Evolutionary conservation across 1,140 invertebrate genomes (phyloP), one percentile per base, ranked within the genome.

Genomic region (Metopolophium dirhodum): DNA sequence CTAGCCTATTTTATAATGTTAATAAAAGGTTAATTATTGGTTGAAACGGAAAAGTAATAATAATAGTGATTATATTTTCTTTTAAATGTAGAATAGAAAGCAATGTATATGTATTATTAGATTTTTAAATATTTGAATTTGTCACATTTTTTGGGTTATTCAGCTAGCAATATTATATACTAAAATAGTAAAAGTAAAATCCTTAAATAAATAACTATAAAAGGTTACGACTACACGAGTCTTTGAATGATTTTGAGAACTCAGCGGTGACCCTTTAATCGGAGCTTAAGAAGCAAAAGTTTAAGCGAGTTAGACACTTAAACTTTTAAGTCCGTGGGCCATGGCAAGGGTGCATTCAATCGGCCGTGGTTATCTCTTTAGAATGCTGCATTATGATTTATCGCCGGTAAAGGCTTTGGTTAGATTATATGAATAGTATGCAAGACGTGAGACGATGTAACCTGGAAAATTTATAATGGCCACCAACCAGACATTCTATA

Each of bases 401-500:
- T 93, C 82, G 82, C 49, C 35, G 30, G 91, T 86, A 85, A 93
- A 85, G 91, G 91, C 45, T 93, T 93, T 93, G 82, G 91, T 93
- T 86, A 86, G 91, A 93, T 93, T 86, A 93, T 86, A 86, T 54
- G 91, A 93, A 93, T 93, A 57, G 77, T 54, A 86, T 54, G 35
- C 23, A 57, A 54, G 91, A 54, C 22, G 77, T 9, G 37, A 37
- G 37, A 37, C 22, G 47, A 54, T 26, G 35, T 83, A 54, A 93
- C 45, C 82, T 85, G 51, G 37, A 93, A 86, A 86, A 85, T 93
- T 8, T 86, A 86, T 93, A 93, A 93, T 51, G 82, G 45, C 91
- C 90, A n/a, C 77, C 47, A 93, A 35, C n/a, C 57, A 57, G 35
- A n/a, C 30, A 20, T 77, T 85, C 7, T 11, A 57, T 35, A 37